Evolutionary conservation across 2,888 invertebrate genomes (phyloP), one percentile per base, ranked within the genome.

Genomic region (Seladonia tumulorum): DNA sequence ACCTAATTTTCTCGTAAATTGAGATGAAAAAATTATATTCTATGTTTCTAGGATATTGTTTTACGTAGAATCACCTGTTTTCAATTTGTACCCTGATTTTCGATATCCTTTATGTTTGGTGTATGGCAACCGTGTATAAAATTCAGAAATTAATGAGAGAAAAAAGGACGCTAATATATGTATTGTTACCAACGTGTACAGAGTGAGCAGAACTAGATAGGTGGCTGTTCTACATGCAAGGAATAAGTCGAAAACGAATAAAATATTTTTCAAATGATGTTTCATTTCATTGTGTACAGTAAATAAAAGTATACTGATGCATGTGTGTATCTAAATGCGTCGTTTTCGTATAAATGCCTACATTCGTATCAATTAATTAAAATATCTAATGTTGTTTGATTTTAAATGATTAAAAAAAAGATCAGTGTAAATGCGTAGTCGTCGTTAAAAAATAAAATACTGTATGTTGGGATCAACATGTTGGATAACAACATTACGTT

Each of bases 301-400:
- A 72, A 49, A 66, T 85, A 72, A 68, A 35, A 68, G 22, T 71
- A 47, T 84, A 45, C 57, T 53, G 57, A 86, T 76, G 68, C 72
- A 75, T 78, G 81, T 71, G 78, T 18, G 71, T 63, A 77, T 57
- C 45, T 57, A 49, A 79, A 53, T 73, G 68, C 68, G 76, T 76
- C 29, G 29, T 25, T 63, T 81, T 72, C n/a, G 14, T 76, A 73
- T 79, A 85, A 74, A 75, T 81, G 68, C 63, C 63, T 80, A 45
- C 29, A 85, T 60, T 78, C 22, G n/a, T 35, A 42, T 76, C 18
- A 47, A 35, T 74, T 42, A 73, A 76, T 76, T 73, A n/a, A 74
- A 45, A 12, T 72, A 49, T 16, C 29, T n/a, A 72, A 68, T 66
- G n/a, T 16, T 35, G 29, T 49, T 18, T 77, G 16, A 18, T 57